phyloP scores from a whole-genome alignment of 2,797 vertebrate species.

The Lates japonicus region DNA sequence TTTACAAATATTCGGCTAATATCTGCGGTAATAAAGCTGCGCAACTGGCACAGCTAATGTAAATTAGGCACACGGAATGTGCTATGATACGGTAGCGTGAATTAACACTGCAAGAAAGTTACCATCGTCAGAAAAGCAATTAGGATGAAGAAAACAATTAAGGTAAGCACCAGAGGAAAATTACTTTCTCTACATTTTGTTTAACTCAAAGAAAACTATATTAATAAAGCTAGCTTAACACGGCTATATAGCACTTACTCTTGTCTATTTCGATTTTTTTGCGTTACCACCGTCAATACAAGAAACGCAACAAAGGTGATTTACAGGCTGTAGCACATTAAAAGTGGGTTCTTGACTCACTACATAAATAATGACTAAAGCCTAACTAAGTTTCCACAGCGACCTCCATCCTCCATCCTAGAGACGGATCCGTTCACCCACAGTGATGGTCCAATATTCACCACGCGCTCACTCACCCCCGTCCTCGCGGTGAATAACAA shows the following conservation, averaged over 20 bases:
- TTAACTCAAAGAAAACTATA: background rate
- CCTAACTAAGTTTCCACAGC: slow-evolving; percentile 45
- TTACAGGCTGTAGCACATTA: background rate
- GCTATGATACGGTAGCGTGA: background rate
- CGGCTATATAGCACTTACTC: background rate
- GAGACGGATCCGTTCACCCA: slow-evolving; percentile 9
- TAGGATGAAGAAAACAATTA: background rate
- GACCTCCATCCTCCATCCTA: slow-evolving; percentile 29
- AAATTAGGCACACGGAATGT: background rate
- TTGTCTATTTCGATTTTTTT: background rate
- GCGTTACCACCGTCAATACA: background rate
- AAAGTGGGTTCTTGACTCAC: background rate
- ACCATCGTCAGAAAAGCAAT: background rate
- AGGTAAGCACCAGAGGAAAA: background rate
- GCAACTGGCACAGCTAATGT: background rate
- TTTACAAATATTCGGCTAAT: slow-evolving; percentile 16
- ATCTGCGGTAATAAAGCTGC: slow-evolving; percentile 36
- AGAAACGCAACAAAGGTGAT: no score
- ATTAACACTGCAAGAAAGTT: background rate
- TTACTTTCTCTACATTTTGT: background rate
- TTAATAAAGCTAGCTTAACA: background rate
- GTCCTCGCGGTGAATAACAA: background rate
- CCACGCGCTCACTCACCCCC: slow-evolving; percentile 24
- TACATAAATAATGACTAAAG: background rate
- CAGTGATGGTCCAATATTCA: background rate